A percentile compares a stretch with the other conserved stretches of the same genome.
Conservation (phyloP, 1,140 invertebrate genomes). For the Monochamus saltuarius region DNA sequence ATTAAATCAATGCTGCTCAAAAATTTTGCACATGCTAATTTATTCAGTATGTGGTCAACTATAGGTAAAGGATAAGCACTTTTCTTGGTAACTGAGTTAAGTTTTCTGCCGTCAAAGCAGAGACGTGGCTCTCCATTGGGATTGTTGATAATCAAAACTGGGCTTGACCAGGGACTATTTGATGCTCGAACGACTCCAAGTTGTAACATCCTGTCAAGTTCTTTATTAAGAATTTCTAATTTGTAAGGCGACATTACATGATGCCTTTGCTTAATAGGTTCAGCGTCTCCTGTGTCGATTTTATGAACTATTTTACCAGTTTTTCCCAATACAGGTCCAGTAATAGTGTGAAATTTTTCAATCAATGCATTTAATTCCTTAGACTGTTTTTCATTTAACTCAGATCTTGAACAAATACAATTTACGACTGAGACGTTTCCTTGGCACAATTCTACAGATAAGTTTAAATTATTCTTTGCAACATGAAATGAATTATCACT, state of each 20-base stretch:
- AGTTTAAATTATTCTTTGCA: too few species aligned
- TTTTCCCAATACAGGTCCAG: background rate
- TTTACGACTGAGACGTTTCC: too few species aligned
- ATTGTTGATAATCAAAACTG: too few species aligned
- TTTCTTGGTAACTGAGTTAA: background rate
- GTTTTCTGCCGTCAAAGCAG: background rate
- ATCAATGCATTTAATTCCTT: too few species aligned
- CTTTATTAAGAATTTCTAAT: slow-evolving; percentile 20
- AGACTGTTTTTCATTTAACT: too few species aligned
- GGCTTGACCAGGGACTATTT: slow-evolving; percentile 18
- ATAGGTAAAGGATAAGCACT: slow-evolving; percentile 20
- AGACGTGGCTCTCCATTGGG: background rate
- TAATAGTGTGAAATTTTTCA: too few species aligned
- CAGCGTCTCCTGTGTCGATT: slow-evolving; percentile 14
- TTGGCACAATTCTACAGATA: too few species aligned
- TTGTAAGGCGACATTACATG: slow-evolving; percentile 24
- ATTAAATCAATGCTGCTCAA: slow-evolving; percentile 26
- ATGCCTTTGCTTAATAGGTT: slow-evolving; percentile 18
- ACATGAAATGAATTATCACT: too few species aligned
- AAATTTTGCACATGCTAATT: slow-evolving; percentile 37
- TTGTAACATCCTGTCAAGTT: slow-evolving; percentile 3
- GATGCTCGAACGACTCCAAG: slow-evolving; percentile 24
- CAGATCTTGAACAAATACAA: too few species aligned
- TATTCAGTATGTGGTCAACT: slow-evolving; percentile 39
- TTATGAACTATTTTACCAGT: slow-evolving; percentile 3